Conservation (phyloP, 2,888 invertebrate species). For the Phragmatobia fuliginosa region DNA sequence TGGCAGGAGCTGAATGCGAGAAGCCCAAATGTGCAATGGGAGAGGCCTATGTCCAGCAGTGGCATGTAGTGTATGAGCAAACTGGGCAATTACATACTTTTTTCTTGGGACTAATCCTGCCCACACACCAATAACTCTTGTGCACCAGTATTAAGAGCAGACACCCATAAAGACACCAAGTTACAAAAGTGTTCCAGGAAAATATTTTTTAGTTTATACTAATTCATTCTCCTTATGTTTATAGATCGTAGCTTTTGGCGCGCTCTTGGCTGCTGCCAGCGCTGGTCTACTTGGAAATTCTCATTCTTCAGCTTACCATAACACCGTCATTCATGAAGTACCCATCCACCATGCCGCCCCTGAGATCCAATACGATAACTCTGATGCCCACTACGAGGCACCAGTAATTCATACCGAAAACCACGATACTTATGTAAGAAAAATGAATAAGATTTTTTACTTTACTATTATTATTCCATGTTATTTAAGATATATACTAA, state of each 20-base stretch:
- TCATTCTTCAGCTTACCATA: conserved; percentile 72
- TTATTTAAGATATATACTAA: not conserved
- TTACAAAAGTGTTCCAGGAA: no score
- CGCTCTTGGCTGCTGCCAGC: conserved; percentile 76
- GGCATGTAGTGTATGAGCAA: not conserved
- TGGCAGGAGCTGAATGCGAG: no score
- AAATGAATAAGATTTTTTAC: not conserved
- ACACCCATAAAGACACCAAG: no score
- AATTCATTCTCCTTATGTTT: conserved; percentile 19
- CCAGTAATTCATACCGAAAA: conserved; percentile 49
- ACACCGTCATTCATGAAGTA: conserved; percentile 72
- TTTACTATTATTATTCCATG: not conserved
- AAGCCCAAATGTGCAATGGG: no score
- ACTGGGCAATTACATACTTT: no score
- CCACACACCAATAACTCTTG: no score
- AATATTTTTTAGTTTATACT: no score
- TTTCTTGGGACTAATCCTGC: no score
- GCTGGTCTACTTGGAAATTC: conserved; percentile 75
- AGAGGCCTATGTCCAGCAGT: no score
- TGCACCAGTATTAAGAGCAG: no score
- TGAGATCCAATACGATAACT: conserved; percentile 52
- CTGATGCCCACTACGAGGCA: conserved; percentile 43
- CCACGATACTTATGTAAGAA: conserved; percentile 52
- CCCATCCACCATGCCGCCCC: conserved; percentile 53
- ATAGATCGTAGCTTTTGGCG: conserved; percentile 76